A percentile compares a stretch with the other conserved stretches of the same genome.
phyloP scores from a whole-genome alignment of 2,797 vertebrate species.

The Paguma larvata region DNA sequence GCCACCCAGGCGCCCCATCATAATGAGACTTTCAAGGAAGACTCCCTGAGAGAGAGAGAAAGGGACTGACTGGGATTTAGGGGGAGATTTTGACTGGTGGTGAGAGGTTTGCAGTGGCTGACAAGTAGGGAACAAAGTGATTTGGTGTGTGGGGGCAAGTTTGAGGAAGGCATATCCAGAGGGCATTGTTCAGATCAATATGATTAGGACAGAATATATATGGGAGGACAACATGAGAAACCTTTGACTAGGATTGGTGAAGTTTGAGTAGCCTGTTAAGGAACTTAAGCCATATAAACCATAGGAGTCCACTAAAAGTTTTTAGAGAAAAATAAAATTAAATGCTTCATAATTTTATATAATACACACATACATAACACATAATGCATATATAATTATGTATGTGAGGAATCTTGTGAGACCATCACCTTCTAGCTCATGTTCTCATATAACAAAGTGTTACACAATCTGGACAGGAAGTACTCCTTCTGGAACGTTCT shows the following conservation, averaged over 20 bases:
- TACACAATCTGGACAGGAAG: not conserved
- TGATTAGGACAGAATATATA: not conserved
- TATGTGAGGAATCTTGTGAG: not conserved
- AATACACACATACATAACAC: too few relatives aligned
- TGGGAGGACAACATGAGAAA: not conserved
- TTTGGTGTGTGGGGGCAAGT: not conserved
- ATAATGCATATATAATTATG: not conserved
- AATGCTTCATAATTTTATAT: not conserved
- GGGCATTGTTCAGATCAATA: not conserved
- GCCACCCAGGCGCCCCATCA: too few relatives aligned
- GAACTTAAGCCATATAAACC: not conserved
- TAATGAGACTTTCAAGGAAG: not conserved
- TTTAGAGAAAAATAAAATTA: constrained; percentile 43
- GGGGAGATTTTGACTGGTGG: not conserved
- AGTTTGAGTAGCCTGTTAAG: not conserved
- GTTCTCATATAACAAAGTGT: constrained; percentile 33
- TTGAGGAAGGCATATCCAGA: not conserved
- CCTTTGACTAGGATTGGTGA: not conserved
- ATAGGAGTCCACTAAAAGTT: not conserved
- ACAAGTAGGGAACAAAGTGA: not conserved
- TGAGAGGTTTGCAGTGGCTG: not conserved
- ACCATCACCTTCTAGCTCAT: not conserved
- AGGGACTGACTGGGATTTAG: not conserved
- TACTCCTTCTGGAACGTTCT: constrained; percentile 57
- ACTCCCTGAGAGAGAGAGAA: not conserved